Evolutionary conservation across 1,140 invertebrate species (phyloP).

Genomic region (Trichonephila inaurata): DNA sequence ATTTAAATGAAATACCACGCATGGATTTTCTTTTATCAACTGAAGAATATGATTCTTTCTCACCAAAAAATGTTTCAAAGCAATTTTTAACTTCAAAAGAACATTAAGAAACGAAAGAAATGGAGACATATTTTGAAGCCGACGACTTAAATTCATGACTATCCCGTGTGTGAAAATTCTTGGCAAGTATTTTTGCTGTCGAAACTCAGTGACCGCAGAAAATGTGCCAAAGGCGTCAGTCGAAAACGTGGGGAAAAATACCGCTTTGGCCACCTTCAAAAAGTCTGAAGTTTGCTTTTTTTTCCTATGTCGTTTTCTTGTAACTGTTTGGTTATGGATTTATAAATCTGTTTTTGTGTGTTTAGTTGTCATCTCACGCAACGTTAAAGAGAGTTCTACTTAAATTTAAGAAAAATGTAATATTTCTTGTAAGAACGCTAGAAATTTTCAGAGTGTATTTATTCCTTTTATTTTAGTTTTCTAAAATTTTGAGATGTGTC

Average conservation of each 20-base stretch:
- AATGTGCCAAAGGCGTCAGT: neutral
- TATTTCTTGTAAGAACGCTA: too few species aligned
- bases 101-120: neutral
- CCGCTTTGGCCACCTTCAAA: neutral
- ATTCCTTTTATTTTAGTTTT: too few species aligned
- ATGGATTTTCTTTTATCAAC: too few species aligned
- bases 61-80: neutral
- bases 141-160: neutral
- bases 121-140: neutral
- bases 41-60: too few species aligned
- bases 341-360: neutral
- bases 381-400: neutral
- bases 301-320: neutral
- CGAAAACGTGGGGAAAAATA: neutral
- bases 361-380: neutral
- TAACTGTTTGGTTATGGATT: neutral
- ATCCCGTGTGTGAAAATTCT: neutral
- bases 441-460: too few species aligned
- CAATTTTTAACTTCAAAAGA: neutral
- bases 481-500: too few species aligned
- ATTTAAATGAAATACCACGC: too few species aligned
- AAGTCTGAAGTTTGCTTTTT: neutral
- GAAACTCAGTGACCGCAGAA: neutral
- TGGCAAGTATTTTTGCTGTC: constrained; percentile 8
- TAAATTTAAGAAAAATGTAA: too few species aligned